Evolutionary conservation across 2,888 invertebrate species (phyloP), one percentile per base, ranked within the genome.

Genomic region (Sabatieria punctata): DNA sequence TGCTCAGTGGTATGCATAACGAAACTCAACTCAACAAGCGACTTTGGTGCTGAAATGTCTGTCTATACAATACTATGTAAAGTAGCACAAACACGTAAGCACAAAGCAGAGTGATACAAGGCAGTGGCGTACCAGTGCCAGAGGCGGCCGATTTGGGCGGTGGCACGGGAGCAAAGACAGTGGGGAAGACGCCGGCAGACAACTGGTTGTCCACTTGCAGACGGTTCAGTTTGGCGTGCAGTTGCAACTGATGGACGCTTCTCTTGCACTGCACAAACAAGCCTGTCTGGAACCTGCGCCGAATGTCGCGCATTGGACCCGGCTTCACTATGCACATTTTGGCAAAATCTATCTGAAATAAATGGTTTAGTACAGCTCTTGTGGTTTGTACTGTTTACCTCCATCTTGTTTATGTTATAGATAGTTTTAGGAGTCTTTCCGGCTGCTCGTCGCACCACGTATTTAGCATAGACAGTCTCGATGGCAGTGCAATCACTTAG

Each of bases 161-260:
- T 22, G 91, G 83, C 42, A 93, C 83, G 0, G 93, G 91, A 22
- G 93, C 86, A 49, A 97, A 71, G 26, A 88, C 79, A 1, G 91
- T 85, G 1, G 88, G 89, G 73, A 95, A 97, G 40, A 91, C 80
- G 54, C 85, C 85, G 61, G 88, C 80, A 25, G 78, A 76, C 57
- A 91, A 74, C 67, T 95, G 95, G 73, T 93, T 91, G 70, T 97
- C 97, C 49, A 93, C 76, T 74, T 89, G 73, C 36, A 88, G 70
- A 41, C 79, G 74, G 64, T 84, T 78, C 43, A 85, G 73, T 55
- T 86, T 88, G 8, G 85, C 81, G 68, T 97, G 95, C 30, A 93
- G 63, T 56, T 89, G 85, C 35, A 79, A 76, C 63, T 86, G 82
- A 70, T 85, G 88, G 15, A 78, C 74, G 8, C 85, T 83, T 2